Percentiles rank a stretch among this genome's conserved stretches.
These are phyloP conservation scores for Microcebus griseorufus DNA, from an alignment of 2,113 vertebrate species.

Conservation along the genomic window DNA sequence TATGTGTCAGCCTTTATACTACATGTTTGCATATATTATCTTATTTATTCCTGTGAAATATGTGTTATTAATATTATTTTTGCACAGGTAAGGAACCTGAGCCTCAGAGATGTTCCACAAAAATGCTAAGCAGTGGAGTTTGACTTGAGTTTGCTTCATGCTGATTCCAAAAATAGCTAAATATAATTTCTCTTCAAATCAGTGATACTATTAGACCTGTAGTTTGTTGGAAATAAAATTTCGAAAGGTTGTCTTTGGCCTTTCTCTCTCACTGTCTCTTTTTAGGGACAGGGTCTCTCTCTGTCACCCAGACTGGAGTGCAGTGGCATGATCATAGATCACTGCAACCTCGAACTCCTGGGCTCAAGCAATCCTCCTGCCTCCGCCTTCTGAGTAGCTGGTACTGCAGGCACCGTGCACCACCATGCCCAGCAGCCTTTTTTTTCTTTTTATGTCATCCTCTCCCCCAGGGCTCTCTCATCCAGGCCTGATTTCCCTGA, in stretches of 20 bases:
- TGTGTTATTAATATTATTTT: neutral
- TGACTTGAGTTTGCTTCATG: neutral
- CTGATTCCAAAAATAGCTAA: constrained; percentile 4
- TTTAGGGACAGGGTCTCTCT: too few relatives aligned
- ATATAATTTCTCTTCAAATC: neutral
- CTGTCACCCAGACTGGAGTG: too few relatives aligned
- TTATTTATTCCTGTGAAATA: neutral
- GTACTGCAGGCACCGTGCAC: too few relatives aligned
- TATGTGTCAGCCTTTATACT: neutral
- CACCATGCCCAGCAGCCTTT: neutral
- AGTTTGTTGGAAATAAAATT: neutral
- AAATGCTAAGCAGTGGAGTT: neutral
- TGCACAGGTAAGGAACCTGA: neutral
- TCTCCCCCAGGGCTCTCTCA: neutral
- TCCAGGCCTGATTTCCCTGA: neutral
- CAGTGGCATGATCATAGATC: too few relatives aligned
- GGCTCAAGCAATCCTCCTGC: too few relatives aligned
- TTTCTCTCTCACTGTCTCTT: neutral
- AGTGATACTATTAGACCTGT: neutral
- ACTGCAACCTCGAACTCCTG: too few relatives aligned
- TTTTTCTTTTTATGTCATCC: neutral
- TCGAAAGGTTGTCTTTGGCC: neutral
- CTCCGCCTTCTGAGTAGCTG: too few relatives aligned
- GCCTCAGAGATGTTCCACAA: neutral
- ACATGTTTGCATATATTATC: neutral